A percentile compares a stretch with the other conserved stretches of the same genome.
These are phyloP conservation scores for Python bivittatus DNA, from an alignment of 2,113 vertebrate genomes.

Conservation along the genomic window DNA sequence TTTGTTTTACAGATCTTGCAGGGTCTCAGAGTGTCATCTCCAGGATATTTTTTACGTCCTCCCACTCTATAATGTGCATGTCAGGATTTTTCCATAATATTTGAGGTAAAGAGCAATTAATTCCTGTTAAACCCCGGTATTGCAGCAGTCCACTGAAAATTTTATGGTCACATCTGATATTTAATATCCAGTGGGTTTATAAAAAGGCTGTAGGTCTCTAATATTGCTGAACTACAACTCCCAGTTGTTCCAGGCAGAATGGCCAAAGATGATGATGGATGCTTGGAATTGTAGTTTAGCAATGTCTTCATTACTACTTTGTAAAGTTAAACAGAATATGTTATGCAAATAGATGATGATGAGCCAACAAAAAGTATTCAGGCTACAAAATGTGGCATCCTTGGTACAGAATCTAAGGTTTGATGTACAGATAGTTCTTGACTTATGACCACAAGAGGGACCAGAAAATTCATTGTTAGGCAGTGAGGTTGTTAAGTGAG, in stretches of 20 bases:
- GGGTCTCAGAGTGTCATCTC: not conserved
- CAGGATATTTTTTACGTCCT: not conserved
- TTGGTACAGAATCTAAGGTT: not conserved
- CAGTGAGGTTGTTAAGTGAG: too few relatives aligned
- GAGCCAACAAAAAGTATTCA: not conserved
- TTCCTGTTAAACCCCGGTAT: not conserved
- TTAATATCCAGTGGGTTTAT: too few relatives aligned
- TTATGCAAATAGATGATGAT: not conserved
- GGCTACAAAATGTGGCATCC: not conserved
- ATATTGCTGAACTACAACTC: too few relatives aligned
- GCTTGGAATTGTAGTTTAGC: too few relatives aligned
- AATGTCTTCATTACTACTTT: not conserved
- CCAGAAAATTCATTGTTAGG: too few relatives aligned
- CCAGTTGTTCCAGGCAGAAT: too few relatives aligned
- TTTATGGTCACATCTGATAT: too few relatives aligned
- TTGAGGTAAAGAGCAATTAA: not conserved
- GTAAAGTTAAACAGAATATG: not conserved
- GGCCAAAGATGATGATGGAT: too few relatives aligned
- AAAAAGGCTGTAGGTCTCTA: too few relatives aligned
- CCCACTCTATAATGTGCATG: too few relatives aligned
- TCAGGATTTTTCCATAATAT: not conserved
- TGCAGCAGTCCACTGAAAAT: not conserved
- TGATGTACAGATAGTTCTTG: too few relatives aligned
- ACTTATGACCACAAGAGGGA: too few relatives aligned
- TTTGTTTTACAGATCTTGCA: slow-evolving; percentile 11